phyloP scores from a whole-genome alignment of 2,113 vertebrate genomes.

The Desmodus rotundus region DNA sequence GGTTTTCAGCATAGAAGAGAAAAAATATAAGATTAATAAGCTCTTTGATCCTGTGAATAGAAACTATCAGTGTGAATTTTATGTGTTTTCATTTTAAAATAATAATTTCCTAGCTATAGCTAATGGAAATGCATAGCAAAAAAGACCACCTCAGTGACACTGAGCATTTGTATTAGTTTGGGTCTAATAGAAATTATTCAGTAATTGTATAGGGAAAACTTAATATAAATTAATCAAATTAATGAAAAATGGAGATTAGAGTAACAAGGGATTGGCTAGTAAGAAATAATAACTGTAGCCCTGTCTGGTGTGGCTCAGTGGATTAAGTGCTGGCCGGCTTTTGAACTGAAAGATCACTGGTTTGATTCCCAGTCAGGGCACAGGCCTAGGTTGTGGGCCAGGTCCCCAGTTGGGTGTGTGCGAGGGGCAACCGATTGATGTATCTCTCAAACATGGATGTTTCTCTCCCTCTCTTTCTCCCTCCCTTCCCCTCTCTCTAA shows the following conservation, averaged over 20 bases:
- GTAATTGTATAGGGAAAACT: background rate
- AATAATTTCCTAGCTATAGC: background rate
- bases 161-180: background rate
- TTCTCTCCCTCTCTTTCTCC: too few relatives aligned
- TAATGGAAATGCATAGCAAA: background rate
- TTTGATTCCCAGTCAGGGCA: too few relatives aligned
- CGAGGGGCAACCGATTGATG: too few relatives aligned
- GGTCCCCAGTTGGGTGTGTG: too few relatives aligned
- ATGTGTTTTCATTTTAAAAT: conserved; percentile 11
- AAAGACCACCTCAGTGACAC: background rate
- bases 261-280: background rate
- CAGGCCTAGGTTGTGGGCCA: too few relatives aligned
- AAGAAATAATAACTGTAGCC: background rate
- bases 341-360: too few relatives aligned
- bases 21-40: conserved; percentile 43
- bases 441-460: too few relatives aligned
- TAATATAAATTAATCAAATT: conserved; percentile 5
- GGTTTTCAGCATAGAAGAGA: background rate
- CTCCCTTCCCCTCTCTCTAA: too few relatives aligned
- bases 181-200: background rate
- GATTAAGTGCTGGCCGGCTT: too few relatives aligned
- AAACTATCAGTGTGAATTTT: background rate
- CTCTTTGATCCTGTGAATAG: background rate
- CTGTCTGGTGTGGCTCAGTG: too few relatives aligned
- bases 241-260: background rate